Conservation (phyloP, 2,113 vertebrate genomes). For the Athene noctua region DNA sequence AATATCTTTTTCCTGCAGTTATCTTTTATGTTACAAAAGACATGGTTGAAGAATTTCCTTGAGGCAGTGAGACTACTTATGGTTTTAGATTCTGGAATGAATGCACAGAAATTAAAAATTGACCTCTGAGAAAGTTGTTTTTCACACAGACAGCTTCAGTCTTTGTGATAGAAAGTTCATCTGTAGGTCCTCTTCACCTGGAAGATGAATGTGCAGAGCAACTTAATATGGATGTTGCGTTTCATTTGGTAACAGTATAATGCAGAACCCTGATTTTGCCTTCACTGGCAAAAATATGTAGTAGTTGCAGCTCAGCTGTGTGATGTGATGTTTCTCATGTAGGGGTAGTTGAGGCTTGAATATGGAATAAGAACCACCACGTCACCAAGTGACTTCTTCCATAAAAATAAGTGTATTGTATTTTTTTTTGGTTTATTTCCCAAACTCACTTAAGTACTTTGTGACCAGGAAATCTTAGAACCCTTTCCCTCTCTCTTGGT, state of each 20-base stretch:
- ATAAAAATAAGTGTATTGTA: neutral
- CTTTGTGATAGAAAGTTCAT: neutral
- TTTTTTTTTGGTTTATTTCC: neutral
- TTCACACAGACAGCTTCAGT: neutral
- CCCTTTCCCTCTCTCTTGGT: neutral
- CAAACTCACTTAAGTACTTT: neutral
- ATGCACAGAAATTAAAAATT: neutral
- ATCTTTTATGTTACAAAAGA: neutral
- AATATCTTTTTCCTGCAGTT: neutral
- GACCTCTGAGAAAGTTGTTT: neutral
- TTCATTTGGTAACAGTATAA: neutral
- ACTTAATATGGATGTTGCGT: neutral
- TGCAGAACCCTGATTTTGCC: neutral
- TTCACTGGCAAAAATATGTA: neutral
- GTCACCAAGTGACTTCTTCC: neutral
- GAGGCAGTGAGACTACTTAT: neutral
- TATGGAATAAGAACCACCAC: neutral
- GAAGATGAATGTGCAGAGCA: neutral
- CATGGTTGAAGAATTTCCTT: neutral
- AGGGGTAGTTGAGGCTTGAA: neutral
- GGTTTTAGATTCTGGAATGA: neutral
- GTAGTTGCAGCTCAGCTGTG: neutral
- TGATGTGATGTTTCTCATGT: neutral
- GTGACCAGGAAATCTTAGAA: neutral
- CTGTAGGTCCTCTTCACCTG: neutral